A percentile compares a stretch with the other conserved stretches of the same genome.
Evolutionary conservation across 2,113 vertebrate genomes (phyloP).

Genomic region (Oryctolagus cuniculus): mOryCun1.1 NC_091436.1:18716001-18716500

Average conservation of each 20-base stretch:
- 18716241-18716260: not conserved
- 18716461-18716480: not conserved
- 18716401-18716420: constrained; percentile 7
- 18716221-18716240: not conserved
- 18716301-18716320: not conserved
- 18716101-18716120: no score
- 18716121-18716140: no score
- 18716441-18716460: not conserved
- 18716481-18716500: not conserved
- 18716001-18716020: no score
- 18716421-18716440: not conserved
- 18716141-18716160: no score
- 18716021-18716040: no score
- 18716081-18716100: no score
- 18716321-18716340: not conserved
- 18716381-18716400: not conserved
- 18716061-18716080: no score
- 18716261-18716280: not conserved
- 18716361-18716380: constrained; percentile 35
- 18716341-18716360: not conserved
- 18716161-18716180: not conserved
- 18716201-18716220: not conserved
- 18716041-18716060: no score
- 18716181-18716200: constrained; percentile 10
- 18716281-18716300: not conserved